A percentile compares a stretch with the other conserved stretches of the same genome.
These are phyloP conservation scores for Gyps fulvus DNA, from an alignment of 2,113 vertebrate genomes.

Conservation along the genomic window DNA sequence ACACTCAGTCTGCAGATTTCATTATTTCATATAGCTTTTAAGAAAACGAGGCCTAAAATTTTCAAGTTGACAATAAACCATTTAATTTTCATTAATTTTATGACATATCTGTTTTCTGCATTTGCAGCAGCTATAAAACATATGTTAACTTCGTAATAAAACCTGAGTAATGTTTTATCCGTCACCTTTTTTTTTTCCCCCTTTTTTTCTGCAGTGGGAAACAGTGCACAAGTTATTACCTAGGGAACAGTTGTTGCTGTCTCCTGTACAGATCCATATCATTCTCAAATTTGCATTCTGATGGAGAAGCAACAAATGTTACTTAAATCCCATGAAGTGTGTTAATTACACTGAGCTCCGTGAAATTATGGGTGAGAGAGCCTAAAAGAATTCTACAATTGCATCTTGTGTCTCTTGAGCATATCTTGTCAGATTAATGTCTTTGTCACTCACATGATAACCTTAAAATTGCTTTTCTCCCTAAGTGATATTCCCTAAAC, in stretches of 20 bases:
- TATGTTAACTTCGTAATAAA: constrained; percentile 62
- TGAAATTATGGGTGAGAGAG: constrained; percentile 67
- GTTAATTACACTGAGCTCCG: constrained; percentile 69
- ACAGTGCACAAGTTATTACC: constrained; percentile 57
- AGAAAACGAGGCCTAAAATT: constrained; percentile 8
- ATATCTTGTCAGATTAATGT: constrained; percentile 72
- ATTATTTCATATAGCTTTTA: constrained; percentile 37
- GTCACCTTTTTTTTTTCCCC: not conserved
- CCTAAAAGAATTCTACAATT: constrained; percentile 62
- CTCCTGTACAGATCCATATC: constrained; percentile 68
- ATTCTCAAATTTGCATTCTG: constrained; percentile 73
- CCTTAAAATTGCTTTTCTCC: constrained; percentile 68
- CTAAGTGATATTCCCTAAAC: constrained; percentile 65
- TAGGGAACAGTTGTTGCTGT: constrained; percentile 65
- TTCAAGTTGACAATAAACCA: constrained; percentile 35
- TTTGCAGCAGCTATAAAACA: constrained; percentile 64
- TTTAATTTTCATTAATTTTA: constrained; percentile 63
- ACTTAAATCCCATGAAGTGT: constrained; percentile 73
- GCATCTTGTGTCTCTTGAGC: constrained; percentile 53
- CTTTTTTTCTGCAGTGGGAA: not conserved
- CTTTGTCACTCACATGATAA: constrained; percentile 70
- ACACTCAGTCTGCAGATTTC: not conserved
- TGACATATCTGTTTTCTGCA: constrained; percentile 36
- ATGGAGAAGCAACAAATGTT: constrained; percentile 72
- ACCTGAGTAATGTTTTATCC: constrained; percentile 16